Conservation (phyloP, 2,888 invertebrate genomes). For the Liopterus haemorrhoidalis region DNA sequence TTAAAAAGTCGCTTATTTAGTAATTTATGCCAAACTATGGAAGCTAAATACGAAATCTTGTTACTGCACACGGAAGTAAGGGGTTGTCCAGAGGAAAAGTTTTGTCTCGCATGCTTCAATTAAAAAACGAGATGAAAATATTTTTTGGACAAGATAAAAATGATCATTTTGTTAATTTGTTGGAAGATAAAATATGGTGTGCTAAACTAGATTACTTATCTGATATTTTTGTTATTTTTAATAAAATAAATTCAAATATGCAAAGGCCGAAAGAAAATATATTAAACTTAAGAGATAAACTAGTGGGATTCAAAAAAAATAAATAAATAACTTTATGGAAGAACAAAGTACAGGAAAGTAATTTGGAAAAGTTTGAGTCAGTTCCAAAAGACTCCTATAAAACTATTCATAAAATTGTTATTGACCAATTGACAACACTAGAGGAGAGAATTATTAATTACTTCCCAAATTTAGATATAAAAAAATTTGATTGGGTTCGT, state of each 20-base stretch:
- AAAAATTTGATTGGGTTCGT: too few relatives aligned
- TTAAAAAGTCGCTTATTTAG: constrained; percentile 31
- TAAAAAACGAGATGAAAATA: constrained; percentile 26
- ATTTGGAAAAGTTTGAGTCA: too few relatives aligned
- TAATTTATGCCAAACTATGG: constrained; percentile 27
- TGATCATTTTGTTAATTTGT: constrained; percentile 23
- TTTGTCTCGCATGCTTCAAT: constrained; percentile 26
- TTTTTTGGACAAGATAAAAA: constrained; percentile 22
- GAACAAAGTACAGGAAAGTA: too few relatives aligned
- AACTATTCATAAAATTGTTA: too few relatives aligned
- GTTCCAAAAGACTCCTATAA: too few relatives aligned
- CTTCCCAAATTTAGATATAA: too few relatives aligned
- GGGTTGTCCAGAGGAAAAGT: constrained; percentile 28
- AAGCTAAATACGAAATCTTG: constrained; percentile 30
- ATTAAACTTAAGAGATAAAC: constrained; percentile 22
- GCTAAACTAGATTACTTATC: constrained; percentile 16
- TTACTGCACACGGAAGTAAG: constrained; percentile 30
- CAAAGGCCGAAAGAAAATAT: constrained; percentile 21
- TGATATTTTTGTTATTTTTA: constrained; percentile 22
- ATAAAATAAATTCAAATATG: constrained; percentile 21
- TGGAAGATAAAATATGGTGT: constrained; percentile 10
- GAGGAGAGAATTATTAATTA: too few relatives aligned
- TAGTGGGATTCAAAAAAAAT: constrained; percentile 24
- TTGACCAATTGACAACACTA: too few relatives aligned
- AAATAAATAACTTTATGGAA: too few relatives aligned